Evolutionary conservation across 2,888 invertebrate genomes (phyloP).

Genomic region (Apodemia mormo): DNA sequence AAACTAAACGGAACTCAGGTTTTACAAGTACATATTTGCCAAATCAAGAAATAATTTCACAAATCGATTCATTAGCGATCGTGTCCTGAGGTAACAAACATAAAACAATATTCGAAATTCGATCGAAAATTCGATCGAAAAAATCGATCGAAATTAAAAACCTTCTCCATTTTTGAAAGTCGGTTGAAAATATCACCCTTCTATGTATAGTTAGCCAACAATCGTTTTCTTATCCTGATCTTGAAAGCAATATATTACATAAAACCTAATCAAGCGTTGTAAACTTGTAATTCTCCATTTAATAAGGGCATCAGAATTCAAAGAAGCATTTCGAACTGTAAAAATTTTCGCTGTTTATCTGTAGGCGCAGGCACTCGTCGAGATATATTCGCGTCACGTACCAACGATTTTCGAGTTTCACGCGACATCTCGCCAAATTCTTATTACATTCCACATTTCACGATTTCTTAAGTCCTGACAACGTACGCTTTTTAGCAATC

Average conservation of each 20-base stretch:
- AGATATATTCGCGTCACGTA: slow-evolving; percentile 55
- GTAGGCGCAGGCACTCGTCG: slow-evolving; percentile 12
- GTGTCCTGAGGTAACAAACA: too few species aligned
- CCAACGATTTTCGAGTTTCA: slow-evolving; percentile 62
- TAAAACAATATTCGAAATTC: too few species aligned
- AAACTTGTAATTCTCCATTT: slow-evolving; percentile 14
- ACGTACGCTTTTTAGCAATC: slow-evolving; percentile 50
- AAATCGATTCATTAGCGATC: too few species aligned
- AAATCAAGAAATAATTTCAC: too few species aligned
- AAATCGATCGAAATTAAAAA: too few species aligned
- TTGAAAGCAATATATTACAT: slow-evolving; percentile 5
- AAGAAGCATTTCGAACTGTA: slow-evolving; percentile 14
- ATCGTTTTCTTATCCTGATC: not conserved
- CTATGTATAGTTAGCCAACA: too few species aligned
- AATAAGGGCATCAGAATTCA: slow-evolving; percentile 18
- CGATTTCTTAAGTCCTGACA: slow-evolving; percentile 37
- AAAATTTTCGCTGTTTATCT: slow-evolving; percentile 18
- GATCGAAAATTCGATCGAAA: too few species aligned
- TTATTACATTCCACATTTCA: slow-evolving; percentile 47
- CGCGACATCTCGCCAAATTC: slow-evolving; percentile 51
- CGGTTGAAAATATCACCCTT: too few species aligned
- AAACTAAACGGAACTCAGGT: too few species aligned
- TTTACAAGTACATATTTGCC: too few species aligned
- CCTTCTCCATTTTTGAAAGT: too few species aligned
- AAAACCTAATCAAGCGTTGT: slow-evolving; percentile 1